A percentile compares a stretch with the other conserved stretches of the same genome.
These are phyloP conservation scores for Todiramphus chloris DNA, from an alignment of 2,113 vertebrate genomes.

Conservation along the genomic window DNA sequence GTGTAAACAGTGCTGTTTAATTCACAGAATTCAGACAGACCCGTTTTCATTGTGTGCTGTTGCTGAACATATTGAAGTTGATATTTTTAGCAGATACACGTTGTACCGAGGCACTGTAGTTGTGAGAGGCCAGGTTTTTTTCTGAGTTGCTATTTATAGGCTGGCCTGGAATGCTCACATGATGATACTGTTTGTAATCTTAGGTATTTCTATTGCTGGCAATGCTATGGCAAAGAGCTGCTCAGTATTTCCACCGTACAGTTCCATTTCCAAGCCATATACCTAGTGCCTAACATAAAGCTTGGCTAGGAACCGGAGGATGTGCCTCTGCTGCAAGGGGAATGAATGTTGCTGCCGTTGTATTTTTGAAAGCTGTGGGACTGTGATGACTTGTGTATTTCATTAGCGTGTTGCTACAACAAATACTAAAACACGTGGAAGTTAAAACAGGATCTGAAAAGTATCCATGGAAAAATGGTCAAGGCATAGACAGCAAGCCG, in stretches of 20 bases:
- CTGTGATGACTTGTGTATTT: neutral
- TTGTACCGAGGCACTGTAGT: neutral
- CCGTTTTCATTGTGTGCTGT: neutral
- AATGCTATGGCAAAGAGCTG: constrained; percentile 21
- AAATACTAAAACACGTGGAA: neutral
- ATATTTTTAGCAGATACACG: neutral
- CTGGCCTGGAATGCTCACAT: constrained; percentile 36
- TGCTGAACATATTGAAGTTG: neutral
- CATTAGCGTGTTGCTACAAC: constrained; percentile 31
- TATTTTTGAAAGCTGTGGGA: neutral
- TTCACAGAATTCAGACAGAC: neutral
- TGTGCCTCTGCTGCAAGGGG: neutral
- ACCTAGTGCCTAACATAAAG: neutral
- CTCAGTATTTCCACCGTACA: constrained; percentile 40
- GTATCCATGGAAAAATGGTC: neutral
- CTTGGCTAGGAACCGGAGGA: neutral
- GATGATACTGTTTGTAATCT: constrained; percentile 44
- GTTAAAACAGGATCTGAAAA: constrained; percentile 11
- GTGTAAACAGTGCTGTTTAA: neutral
- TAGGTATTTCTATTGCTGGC: constrained; percentile 39
- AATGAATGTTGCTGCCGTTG: neutral
- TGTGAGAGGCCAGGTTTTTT: constrained; percentile 27
- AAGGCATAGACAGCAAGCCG: neutral
- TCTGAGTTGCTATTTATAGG: constrained; percentile 47
- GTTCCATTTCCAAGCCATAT: neutral